A percentile compares a stretch with the other conserved stretches of the same genome.
phyloP scores from a whole-genome alignment of 2,113 vertebrate species.

The Nyctereutes procyonoides region DNA sequence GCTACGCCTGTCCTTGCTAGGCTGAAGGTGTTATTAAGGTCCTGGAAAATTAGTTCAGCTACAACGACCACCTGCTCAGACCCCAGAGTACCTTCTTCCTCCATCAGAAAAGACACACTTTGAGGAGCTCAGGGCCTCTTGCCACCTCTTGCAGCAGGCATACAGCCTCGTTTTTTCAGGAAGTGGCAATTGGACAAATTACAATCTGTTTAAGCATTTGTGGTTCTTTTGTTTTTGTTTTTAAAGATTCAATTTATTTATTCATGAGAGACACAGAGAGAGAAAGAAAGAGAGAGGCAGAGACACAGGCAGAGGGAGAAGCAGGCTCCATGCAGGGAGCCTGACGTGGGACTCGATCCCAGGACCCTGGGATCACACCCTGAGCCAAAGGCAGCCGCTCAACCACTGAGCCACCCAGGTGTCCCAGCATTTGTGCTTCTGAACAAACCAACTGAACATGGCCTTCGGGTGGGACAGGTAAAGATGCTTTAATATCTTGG shows the following conservation, averaged over 20 bases:
- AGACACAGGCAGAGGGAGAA: too few relatives aligned
- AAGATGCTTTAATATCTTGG: neutral
- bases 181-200: neutral
- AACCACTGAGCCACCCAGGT: too few relatives aligned
- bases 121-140: neutral
- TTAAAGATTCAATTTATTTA: too few relatives aligned
- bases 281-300: too few relatives aligned
- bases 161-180: fast-evolving
- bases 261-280: too few relatives aligned
- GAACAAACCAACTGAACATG: neutral
- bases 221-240: neutral
- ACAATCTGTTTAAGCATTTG: neutral
- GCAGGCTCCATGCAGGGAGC: too few relatives aligned
- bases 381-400: too few relatives aligned
- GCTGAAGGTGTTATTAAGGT: neutral
- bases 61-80: neutral
- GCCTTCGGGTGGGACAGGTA: neutral
- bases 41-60: neutral
- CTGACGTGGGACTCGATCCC: too few relatives aligned
- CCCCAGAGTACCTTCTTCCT: neutral
- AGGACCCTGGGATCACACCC: too few relatives aligned
- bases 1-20: fast-evolving
- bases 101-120: neutral
- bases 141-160: neutral
- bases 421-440: neutral